phyloP scores from a whole-genome alignment of 2,797 vertebrate species.

The Tauraco hartlaubi region DNA sequence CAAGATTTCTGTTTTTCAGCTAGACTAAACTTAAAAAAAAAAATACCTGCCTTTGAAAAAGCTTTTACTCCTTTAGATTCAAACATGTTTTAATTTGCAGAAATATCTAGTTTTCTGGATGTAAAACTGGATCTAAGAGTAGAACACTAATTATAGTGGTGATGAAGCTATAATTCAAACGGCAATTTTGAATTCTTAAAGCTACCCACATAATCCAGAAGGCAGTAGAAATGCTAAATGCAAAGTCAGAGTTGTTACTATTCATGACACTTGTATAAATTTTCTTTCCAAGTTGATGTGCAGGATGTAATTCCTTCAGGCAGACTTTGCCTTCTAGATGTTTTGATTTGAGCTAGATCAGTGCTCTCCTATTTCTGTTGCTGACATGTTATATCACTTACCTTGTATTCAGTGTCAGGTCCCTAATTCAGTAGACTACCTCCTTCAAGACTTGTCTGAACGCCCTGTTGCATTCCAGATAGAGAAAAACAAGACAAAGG shows the following conservation, averaged over 20 bases:
- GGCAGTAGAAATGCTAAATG: neutral
- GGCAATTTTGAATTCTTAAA: neutral
- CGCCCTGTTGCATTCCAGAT: slow-evolving; percentile 2
- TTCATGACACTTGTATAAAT: neutral
- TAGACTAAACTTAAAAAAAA: neutral
- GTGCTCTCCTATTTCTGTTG: slow-evolving; percentile 35
- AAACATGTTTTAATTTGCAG: neutral
- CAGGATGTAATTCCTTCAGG: neutral
- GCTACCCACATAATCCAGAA: neutral
- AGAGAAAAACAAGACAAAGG: neutral
- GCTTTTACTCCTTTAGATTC: neutral
- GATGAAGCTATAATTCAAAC: neutral
- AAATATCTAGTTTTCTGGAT: neutral
- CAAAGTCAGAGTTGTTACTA: neutral
- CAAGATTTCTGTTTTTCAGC: neutral
- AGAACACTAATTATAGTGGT: neutral
- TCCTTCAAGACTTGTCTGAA: slow-evolving; percentile 40
- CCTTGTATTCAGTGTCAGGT: slow-evolving; percentile 13
- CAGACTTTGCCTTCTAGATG: neutral
- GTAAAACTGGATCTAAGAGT: neutral
- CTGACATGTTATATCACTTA: slow-evolving; percentile 30
- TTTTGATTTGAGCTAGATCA: slow-evolving; percentile 13
- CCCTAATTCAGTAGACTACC: neutral
- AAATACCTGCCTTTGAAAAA: neutral
- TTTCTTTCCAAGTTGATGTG: neutral